Evolutionary conservation across 2,888 invertebrate genomes (phyloP).

Genomic region (Drosophila algonquin): DNA sequence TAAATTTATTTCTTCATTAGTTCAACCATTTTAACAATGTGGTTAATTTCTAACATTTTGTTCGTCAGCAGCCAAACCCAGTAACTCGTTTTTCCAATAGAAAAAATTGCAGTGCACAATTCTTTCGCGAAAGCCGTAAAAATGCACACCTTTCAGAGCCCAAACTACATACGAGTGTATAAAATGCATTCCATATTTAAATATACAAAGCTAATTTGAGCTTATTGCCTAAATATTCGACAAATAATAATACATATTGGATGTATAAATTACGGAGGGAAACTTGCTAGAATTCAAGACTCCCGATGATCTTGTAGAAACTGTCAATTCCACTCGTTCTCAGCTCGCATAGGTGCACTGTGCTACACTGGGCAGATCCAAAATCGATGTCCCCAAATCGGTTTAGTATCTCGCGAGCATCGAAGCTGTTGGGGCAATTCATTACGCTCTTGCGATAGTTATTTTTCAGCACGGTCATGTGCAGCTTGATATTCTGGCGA

Average conservation of each 20-base stretch:
- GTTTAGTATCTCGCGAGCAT: slow-evolving; percentile 87
- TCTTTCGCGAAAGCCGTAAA: no score
- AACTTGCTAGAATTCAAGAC: slow-evolving; percentile 60
- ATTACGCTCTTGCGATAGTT: not conserved
- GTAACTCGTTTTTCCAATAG: no score
- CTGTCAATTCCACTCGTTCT: slow-evolving; percentile 51
- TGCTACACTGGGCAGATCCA: slow-evolving; percentile 87
- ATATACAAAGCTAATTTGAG: slow-evolving; percentile 32
- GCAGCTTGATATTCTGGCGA: slow-evolving; percentile 90
- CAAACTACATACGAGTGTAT: not conserved
- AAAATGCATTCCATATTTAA: slow-evolving; percentile 25
- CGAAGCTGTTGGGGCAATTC: slow-evolving; percentile 84
- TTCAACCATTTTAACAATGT: no score
- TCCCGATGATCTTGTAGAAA: slow-evolving; percentile 74
- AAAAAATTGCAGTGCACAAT: no score
- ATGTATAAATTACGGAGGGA: not conserved
- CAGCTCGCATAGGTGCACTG: slow-evolving; percentile 89
- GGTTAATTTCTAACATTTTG: no score
- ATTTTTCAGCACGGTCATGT: slow-evolving; percentile 94
- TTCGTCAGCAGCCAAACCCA: no score
- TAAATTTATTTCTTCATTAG: no score
- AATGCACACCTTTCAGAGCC: no score
- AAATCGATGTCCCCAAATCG: slow-evolving; percentile 89
- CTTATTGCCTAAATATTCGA: slow-evolving; percentile 38
- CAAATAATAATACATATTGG: slow-evolving; percentile 30